Evolutionary conservation across 23 tunicate species (phyloP), one percentile per base, ranked within the genome.

Genomic region (Trididemnum nubilum): DNA sequence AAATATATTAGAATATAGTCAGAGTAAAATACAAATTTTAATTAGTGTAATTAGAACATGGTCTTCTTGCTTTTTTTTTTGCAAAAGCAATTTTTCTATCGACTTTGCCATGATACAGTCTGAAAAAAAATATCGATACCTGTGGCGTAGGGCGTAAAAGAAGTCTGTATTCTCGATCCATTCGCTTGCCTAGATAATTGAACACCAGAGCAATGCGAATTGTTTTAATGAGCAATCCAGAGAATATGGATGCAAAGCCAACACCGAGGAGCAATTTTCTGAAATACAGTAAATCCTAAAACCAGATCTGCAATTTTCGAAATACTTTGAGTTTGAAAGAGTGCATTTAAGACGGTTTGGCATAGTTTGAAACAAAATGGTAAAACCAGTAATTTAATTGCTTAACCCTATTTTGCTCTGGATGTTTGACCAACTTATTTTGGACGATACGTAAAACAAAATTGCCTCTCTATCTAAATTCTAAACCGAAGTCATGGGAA

Each of bases 151-250:
- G 90, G 1, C 63, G 59, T 12, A 86, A 65, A 28, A 86, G 33
- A 26, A 35, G 72, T 35, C 80, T 86, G 80, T 74, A 72, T 35
- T 80, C 90, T 34, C 73, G 51, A 7, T 63, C 52, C 82, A 81
- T 22, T 30, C 65, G 64, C 27, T 73, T 84, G 28, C 94, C 88
- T 12, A 82, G 35, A 5, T 78, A 37, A 77, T 83, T 83, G 54
- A 89, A 89, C 29, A 89, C 72, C 30, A 83, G 33, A 2, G 86
- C 58, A n/a, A 89, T 83, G 34, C 94, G 73, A 35, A 89, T 38
- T 26, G 94, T 89, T 72, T 89, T 89, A 0, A 83, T 82, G 25
- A 89, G 59, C 0, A 89, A 12, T 0, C 83, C 88, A 18, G 88
- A 77, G 50, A 82, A 89, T 24, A 89, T 63, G 31, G 84, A 34